Evolutionary conservation across 1,140 invertebrate species (phyloP).

Genomic region (Harpegnathos saltator): DNA sequence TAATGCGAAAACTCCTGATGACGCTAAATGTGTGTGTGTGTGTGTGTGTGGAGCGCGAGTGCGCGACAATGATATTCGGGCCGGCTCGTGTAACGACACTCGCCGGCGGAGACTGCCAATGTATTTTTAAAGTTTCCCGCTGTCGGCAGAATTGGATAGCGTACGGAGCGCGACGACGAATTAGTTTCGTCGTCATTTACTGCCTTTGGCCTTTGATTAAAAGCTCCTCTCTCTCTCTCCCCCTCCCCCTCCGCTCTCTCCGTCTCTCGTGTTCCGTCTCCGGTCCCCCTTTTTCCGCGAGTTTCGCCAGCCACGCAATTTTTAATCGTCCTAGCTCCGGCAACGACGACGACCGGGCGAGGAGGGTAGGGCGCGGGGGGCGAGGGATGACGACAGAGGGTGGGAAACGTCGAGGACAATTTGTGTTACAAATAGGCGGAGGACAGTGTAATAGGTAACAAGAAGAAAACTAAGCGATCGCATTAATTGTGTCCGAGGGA

Average conservation of each 20-base stretch:
- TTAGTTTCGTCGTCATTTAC: constrained; percentile 29
- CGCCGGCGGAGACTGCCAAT: background rate
- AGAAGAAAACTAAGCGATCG: constrained; percentile 78
- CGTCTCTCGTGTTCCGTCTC: constrained; percentile 26
- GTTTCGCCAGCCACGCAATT: constrained; percentile 64
- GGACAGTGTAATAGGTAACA: constrained; percentile 72
- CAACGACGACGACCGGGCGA: background rate
- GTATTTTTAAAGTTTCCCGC: constrained; percentile 14
- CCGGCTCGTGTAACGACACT: background rate
- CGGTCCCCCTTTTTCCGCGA: constrained; percentile 4
- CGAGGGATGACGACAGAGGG: background rate
- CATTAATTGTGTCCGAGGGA: constrained; percentile 75
- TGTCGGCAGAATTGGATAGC: constrained; percentile 14
- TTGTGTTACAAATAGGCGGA: constrained; percentile 74
- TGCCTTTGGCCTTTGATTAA: constrained; percentile 64
- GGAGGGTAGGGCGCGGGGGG: background rate
- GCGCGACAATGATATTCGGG: too few relatives aligned
- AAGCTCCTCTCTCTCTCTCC: constrained; percentile 22
- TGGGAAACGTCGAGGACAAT: constrained; percentile 63
- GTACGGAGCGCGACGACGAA: background rate
- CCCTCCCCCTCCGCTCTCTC: constrained; percentile 13
- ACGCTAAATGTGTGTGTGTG: too few relatives aligned
- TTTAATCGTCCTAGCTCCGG: constrained; percentile 64
- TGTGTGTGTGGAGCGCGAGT: too few relatives aligned
- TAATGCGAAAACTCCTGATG: too few relatives aligned